Conservation (phyloP, 2,113 vertebrate species). For the Engystomops pustulosus region DNA sequence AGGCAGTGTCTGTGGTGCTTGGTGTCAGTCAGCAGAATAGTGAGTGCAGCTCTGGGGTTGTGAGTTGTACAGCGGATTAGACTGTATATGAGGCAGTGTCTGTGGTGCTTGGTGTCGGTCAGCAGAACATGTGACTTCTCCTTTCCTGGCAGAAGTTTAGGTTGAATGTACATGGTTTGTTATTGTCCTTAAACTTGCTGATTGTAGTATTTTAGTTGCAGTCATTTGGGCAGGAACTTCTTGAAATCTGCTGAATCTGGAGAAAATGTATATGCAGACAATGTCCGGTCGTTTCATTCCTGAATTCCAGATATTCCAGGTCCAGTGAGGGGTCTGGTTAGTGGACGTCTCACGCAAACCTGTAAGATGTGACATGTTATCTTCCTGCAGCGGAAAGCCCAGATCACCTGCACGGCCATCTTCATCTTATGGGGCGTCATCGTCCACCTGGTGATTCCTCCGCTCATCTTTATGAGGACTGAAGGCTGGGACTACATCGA, state of each 20-base stretch:
- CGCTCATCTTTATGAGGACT: constrained; percentile 94
- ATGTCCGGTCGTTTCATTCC: not conserved
- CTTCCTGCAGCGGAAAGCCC: constrained; percentile 86
- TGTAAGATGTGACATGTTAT: no score
- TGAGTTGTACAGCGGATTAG: no score
- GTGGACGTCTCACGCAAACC: no score
- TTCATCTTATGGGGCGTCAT: constrained; percentile 94
- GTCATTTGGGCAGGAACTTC: not conserved
- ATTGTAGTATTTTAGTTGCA: not conserved
- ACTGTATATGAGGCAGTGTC: no score
- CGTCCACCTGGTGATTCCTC: constrained; percentile 92
- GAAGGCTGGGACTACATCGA: constrained; percentile 95
- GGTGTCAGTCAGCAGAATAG: no score
- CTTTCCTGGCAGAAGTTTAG: not conserved
- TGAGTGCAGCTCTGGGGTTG: not conserved
- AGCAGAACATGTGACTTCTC: not conserved
- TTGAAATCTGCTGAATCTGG: not conserved
- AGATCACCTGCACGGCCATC: constrained; percentile 93
- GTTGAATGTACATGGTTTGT: not conserved
- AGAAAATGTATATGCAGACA: not conserved
- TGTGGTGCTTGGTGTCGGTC: not conserved
- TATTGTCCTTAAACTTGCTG: not conserved
- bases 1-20: no score
- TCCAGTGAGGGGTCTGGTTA: no score
- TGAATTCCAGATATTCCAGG: no score